Percentiles rank a stretch among this genome's conserved stretches.
These are phyloP conservation scores for Crotalus helleri DNA, from an alignment of 2,113 vertebrate species.

Conservation along the genomic window DNA sequence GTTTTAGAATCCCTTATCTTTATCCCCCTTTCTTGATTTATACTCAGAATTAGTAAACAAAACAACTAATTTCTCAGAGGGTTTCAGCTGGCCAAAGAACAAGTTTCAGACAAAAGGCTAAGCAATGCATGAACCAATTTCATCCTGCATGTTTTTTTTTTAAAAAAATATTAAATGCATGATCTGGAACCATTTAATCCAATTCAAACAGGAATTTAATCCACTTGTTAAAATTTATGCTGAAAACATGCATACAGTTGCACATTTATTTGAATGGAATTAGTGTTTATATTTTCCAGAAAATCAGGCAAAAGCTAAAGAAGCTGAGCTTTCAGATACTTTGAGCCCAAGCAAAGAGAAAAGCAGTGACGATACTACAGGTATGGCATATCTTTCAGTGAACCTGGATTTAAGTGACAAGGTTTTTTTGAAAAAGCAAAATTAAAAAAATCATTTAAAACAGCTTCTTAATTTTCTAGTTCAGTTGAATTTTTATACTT, in stretches of 20 bases:
- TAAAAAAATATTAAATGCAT: conserved; percentile 43
- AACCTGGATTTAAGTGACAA: background rate
- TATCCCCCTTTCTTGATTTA: conserved; percentile 59
- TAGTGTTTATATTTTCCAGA: conserved; percentile 72
- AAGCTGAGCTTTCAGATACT: conserved; percentile 96
- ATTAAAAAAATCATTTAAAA: background rate
- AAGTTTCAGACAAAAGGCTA: conserved; percentile 63
- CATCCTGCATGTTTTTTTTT: conserved; percentile 42
- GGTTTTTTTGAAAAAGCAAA: background rate
- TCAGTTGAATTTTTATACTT: background rate
- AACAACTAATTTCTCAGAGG: conserved; percentile 60
- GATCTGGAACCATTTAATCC: conserved; percentile 50
- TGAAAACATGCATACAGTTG: conserved; percentile 20
- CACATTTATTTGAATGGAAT: conserved; percentile 39
- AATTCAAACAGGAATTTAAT: conserved; percentile 54
- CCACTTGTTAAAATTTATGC: background rate
- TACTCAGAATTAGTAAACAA: conserved; percentile 59
- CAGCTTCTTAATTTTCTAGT: background rate
- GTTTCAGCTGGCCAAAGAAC: conserved; percentile 65
- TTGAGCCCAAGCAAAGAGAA: conserved; percentile 97
- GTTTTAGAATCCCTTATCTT: conserved; percentile 43
- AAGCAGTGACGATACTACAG: conserved; percentile 97
- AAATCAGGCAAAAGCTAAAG: conserved; percentile 88
- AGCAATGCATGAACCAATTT: conserved; percentile 63
- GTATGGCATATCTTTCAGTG: conserved; percentile 61